A percentile compares a stretch with the other conserved stretches of the same genome.
These are phyloP conservation scores for Acanthopagrus latus DNA, from an alignment of 2,797 vertebrate genomes.

Conservation along the genomic window DNA sequence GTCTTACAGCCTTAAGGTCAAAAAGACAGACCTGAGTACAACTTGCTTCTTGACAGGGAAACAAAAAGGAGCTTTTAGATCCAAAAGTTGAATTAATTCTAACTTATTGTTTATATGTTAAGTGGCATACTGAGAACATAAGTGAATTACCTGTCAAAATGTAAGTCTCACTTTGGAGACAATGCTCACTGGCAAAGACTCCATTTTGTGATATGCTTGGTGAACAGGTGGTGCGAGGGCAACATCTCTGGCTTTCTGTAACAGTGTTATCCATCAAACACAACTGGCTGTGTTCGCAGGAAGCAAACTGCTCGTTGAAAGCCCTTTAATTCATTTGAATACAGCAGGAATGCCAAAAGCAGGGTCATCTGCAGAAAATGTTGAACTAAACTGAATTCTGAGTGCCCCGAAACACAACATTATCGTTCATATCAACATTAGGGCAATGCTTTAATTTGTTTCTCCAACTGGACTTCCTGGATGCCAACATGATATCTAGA, in stretches of 20 bases:
- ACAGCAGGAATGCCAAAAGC: no score
- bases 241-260: no score
- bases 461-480: no score
- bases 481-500: no score
- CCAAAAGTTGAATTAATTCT: background rate
- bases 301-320: background rate
- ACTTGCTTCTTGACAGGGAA: background rate
- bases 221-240: background rate
- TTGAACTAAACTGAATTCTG: no score
- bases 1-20: slow-evolving; percentile 17
- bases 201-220: background rate
- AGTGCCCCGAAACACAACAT: no score
- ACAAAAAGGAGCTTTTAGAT: background rate
- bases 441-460: no score
- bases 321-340: no score
- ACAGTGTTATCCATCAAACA: background rate
- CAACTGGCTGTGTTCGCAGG: background rate
- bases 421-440: no score
- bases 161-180: background rate
- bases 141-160: background rate
- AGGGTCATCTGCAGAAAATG: no score
- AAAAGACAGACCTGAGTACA: slow-evolving; percentile 1
- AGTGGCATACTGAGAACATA: background rate
- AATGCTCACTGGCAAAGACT: background rate
- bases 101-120: background rate